These are phyloP conservation scores for Ceratosolen fusciceps DNA, from an alignment of 1,140 invertebrate species.

Conservation along the genomic window DNA sequence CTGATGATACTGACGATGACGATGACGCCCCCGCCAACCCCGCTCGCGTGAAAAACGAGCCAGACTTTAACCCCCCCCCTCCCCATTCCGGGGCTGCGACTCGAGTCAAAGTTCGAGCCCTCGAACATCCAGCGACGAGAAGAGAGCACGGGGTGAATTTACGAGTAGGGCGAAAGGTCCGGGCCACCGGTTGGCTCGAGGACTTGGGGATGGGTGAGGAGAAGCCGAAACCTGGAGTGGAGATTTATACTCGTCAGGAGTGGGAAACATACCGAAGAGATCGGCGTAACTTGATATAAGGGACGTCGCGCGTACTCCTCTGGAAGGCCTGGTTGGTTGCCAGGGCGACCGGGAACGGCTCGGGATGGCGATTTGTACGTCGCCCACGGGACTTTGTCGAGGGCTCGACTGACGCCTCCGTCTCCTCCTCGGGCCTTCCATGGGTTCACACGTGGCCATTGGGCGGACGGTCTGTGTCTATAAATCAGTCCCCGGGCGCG, in stretches of 20 bases:
- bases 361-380: not conserved
- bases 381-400: not conserved
- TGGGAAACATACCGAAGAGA: conserved; percentile 26
- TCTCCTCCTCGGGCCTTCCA: not conserved
- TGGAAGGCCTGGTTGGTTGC: conserved; percentile 5
- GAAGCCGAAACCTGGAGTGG: too few species aligned
- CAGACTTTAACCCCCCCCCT: too few species aligned
- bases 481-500: not conserved
- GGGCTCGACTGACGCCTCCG: too few species aligned
- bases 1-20: too few species aligned
- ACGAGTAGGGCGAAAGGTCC: not conserved
- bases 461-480: not conserved
- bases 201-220: too few species aligned
- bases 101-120: too few species aligned
- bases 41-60: not conserved
- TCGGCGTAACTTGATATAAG: conserved; percentile 41
- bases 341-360: not conserved
- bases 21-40: too few species aligned
- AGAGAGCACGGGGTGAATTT: not conserved
- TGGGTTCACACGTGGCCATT: not conserved
- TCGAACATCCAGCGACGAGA: not conserved
- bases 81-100: too few species aligned
- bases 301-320: not conserved
- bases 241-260: conserved; percentile 15
- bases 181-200: too few species aligned